Percentiles rank a stretch among this genome's conserved stretches.
These are phyloP conservation scores for Lepus oiostolus DNA, from an alignment of 2,797 vertebrate species.

Conservation along the genomic window DNA sequence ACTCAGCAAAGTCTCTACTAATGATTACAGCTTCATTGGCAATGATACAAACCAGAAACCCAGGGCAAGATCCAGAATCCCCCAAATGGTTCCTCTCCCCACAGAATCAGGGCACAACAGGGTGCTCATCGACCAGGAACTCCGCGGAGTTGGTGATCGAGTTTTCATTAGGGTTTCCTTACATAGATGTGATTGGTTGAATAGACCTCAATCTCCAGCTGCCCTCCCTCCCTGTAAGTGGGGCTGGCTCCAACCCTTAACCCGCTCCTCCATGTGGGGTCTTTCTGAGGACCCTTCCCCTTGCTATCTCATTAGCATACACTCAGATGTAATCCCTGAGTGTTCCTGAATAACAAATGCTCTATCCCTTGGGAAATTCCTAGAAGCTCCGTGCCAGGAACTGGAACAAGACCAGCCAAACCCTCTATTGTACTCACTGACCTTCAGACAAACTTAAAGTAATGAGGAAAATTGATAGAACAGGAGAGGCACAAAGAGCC, in stretches of 20 bases:
- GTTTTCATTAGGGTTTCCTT: slow-evolving; percentile 26
- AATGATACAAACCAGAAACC: not conserved
- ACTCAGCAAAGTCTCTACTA: not conserved
- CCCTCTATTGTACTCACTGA: not conserved
- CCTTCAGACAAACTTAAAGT: not conserved
- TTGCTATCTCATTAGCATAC: not conserved
- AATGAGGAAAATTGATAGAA: not conserved
- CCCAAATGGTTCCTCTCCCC: not conserved
- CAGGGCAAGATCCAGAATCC: not conserved
- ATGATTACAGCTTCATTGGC: not conserved
- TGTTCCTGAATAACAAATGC: not conserved
- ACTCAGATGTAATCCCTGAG: not conserved
- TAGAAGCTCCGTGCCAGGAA: not conserved
- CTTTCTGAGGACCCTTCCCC: not conserved
- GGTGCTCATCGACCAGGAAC: not conserved
- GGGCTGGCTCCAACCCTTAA: not conserved
- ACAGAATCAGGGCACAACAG: not conserved
- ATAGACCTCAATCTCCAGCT: not conserved
- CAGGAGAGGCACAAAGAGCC: not conserved
- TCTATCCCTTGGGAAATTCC: not conserved
- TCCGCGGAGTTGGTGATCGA: not conserved
- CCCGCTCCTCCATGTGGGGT: not conserved
- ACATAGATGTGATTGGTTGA: not conserved
- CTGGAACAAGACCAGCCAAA: not conserved
- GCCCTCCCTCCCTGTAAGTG: not conserved